These are phyloP conservation scores for Lethocerus indicus DNA, from an alignment of 1,140 invertebrate species.

Conservation along the genomic window DNA sequence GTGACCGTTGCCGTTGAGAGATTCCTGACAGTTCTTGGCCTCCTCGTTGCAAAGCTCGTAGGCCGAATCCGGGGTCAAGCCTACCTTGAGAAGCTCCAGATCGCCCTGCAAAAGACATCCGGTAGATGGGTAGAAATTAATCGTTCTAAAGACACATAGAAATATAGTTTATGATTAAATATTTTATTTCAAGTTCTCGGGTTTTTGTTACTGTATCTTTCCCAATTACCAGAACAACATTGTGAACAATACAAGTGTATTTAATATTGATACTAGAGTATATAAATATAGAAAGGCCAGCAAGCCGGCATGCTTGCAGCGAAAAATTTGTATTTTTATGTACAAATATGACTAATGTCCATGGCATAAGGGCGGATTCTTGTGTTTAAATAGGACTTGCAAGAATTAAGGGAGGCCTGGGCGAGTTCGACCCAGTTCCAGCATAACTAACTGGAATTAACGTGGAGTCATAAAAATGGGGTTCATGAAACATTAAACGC, in stretches of 20 bases:
- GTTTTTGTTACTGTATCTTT: too few species aligned
- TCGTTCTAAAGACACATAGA: not conserved
- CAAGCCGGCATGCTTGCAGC: not conserved
- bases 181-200: not conserved
- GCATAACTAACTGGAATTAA: too few species aligned
- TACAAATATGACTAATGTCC: too few species aligned
- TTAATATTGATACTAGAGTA: too few species aligned
- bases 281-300: not conserved
- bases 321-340: too few species aligned
- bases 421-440: too few species aligned
- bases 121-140: not conserved
- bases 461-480: too few species aligned
- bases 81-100: constrained; percentile 54
- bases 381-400: too few species aligned
- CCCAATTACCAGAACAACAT: not conserved
- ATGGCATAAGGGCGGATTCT: too few species aligned
- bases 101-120: constrained; percentile 39
- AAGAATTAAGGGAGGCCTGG: too few species aligned
- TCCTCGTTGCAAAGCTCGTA: constrained; percentile 55
- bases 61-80: constrained; percentile 53
- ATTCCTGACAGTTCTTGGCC: constrained; percentile 41
- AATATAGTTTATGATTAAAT: not conserved
- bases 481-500: too few species aligned
- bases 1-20: not conserved
- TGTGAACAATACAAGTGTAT: not conserved